Evolutionary conservation across 2,888 invertebrate genomes (phyloP).

Genomic region (Stratiomys singularior): DNA sequence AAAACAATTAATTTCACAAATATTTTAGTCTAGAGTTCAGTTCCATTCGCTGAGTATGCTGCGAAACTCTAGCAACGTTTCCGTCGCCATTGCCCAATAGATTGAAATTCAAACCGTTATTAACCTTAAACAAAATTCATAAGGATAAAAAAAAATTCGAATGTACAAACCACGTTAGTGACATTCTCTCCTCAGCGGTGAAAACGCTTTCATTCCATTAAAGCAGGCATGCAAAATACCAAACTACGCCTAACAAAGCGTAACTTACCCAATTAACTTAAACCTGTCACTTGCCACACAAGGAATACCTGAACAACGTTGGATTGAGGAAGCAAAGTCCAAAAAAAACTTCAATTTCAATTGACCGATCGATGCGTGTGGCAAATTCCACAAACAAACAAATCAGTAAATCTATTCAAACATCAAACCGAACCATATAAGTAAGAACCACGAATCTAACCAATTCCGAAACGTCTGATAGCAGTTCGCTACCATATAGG

Average conservation of each 20-base stretch:
- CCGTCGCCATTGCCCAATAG: no score
- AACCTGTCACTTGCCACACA: neutral
- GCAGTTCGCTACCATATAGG: neutral
- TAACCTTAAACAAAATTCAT: no score
- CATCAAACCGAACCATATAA: slow-evolving; percentile 35
- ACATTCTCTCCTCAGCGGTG: no score
- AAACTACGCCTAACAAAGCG: slow-evolving; percentile 23
- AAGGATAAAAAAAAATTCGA: no score
- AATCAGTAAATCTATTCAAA: slow-evolving; percentile 40
- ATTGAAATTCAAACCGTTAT: no score
- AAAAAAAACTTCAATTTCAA: slow-evolving; percentile 5
- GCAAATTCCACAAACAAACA: slow-evolving; percentile 40
- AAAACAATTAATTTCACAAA: no score
- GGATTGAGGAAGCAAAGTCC: neutral
- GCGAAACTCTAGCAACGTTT: no score
- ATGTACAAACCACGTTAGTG: no score
- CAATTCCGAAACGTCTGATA: slow-evolving; percentile 29
- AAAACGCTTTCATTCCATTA: neutral
- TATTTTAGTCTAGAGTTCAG: no score
- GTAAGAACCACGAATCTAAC: slow-evolving; percentile 38
- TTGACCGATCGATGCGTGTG: slow-evolving; percentile 43
- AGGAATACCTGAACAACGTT: neutral
- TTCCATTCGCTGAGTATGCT: no score
- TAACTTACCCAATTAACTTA: slow-evolving; percentile 6
- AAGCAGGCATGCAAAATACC: neutral